Evolutionary conservation across 2,113 vertebrate genomes (phyloP).

Genomic region (Misgurnus mizolepis): DNA sequence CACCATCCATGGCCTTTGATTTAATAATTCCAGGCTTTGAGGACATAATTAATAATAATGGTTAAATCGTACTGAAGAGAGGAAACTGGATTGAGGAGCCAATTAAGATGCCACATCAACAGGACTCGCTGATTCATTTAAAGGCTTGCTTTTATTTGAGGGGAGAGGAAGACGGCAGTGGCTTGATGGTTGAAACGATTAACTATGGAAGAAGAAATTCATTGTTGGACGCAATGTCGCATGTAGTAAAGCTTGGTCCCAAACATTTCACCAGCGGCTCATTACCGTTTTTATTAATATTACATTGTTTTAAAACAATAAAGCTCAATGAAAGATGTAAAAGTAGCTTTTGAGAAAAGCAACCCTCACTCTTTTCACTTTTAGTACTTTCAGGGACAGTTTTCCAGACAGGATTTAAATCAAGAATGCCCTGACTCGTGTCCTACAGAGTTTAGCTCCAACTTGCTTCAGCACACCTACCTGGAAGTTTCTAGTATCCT

Average conservation of each 20-base stretch:
- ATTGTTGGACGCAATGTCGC: background rate
- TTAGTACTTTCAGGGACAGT: background rate
- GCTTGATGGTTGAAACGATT: constrained; percentile 3
- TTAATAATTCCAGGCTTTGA: constrained; percentile 60
- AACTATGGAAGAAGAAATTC: constrained; percentile 6
- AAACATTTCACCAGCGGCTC: background rate
- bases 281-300: background rate
- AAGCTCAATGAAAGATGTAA: background rate
- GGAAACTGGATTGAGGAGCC: constrained; percentile 51
- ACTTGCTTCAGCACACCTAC: no score
- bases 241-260: background rate
- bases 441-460: no score
- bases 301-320: background rate
- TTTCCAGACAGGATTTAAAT: no score
- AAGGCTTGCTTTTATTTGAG: constrained; percentile 1
- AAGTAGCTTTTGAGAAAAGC: constrained; percentile 23
- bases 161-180: background rate
- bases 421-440: no score
- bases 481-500: no score
- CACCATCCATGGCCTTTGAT: constrained; percentile 56
- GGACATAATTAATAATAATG: constrained; percentile 73
- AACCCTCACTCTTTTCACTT: constrained; percentile 36
- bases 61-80: constrained; percentile 71
- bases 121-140: constrained; percentile 24
- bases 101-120: constrained; percentile 37